phyloP scores from a whole-genome alignment of 2,888 invertebrate genomes.

The Antheraea yamamai region DNA sequence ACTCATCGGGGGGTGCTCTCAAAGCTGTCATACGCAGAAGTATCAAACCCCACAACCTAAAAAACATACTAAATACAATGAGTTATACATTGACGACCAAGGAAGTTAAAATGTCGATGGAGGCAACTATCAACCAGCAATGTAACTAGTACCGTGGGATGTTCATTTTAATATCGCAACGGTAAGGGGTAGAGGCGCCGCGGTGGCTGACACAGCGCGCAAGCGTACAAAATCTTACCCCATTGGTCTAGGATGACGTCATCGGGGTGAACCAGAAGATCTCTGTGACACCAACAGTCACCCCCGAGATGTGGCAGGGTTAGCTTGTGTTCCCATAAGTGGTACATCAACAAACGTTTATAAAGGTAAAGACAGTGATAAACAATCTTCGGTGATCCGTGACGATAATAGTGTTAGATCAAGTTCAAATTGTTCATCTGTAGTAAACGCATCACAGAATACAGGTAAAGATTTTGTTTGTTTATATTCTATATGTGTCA shows the following conservation, averaged over 20 bases:
- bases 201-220: conserved; percentile 71
- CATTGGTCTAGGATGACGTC: conserved; percentile 80
- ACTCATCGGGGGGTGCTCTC: conserved; percentile 74
- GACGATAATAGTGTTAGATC: conserved; percentile 38
- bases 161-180: conserved; percentile 42
- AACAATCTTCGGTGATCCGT: conserved; percentile 48
- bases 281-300: conserved; percentile 78
- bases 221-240: conserved; percentile 69
- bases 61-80: conserved; percentile 38
- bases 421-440: conserved; percentile 21
- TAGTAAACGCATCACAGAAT: conserved; percentile 27
- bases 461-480: conserved; percentile 54
- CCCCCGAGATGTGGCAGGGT: conserved; percentile 68
- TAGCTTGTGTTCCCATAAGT: conserved; percentile 52
- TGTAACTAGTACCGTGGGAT: conserved; percentile 50
- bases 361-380: conserved; percentile 48
- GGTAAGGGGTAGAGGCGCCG: conserved; percentile 65
- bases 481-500: conserved; percentile 54
- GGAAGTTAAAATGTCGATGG: conserved; percentile 34
- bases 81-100: conserved; percentile 51
- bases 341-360: conserved; percentile 66
- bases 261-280: conserved; percentile 77
- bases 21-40: conserved; percentile 78
- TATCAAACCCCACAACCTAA: conserved; percentile 59
- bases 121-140: conserved; percentile 54